Percentiles rank a stretch among this genome's conserved stretches.
Conservation (phyloP, 2,888 invertebrate genomes). For the Listrodromus nycthemerus region DNA sequence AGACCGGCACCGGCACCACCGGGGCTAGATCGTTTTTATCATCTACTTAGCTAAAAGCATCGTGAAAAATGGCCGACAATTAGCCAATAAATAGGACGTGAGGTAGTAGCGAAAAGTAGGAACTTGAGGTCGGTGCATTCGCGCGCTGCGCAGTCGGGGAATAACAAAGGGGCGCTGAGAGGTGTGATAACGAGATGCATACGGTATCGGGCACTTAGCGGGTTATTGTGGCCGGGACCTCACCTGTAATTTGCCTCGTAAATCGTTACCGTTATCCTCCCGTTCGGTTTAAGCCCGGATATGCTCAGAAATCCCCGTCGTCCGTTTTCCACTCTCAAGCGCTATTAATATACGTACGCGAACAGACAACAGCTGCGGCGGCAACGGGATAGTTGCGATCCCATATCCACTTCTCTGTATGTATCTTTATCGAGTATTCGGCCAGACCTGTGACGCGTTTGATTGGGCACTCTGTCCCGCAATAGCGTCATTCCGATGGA, state of each 20-base stretch:
- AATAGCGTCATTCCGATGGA: conserved; percentile 75
- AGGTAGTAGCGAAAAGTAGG: conserved; percentile 58
- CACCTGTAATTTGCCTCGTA: conserved; percentile 14
- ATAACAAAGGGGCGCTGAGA: conserved; percentile 3
- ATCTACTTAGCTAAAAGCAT: conserved; percentile 76
- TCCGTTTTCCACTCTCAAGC: conserved; percentile 6
- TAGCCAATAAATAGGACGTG: conserved; percentile 74
- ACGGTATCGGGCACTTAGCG: conserved; percentile 9
- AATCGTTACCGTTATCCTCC: background rate
- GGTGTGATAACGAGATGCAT: background rate
- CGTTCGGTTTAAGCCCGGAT: background rate
- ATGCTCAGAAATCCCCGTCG: conserved; percentile 1
- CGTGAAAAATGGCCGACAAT: conserved; percentile 74
- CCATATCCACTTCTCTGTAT: conserved; percentile 64
- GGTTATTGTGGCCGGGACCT: background rate
- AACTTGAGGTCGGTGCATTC: conserved; percentile 46
- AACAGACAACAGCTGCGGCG: conserved; percentile 14
- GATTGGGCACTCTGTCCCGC: conserved; percentile 73
- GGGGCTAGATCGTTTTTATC: conserved; percentile 68
- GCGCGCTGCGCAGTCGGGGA: background rate
- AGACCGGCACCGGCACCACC: conserved; percentile 21
- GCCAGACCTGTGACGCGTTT: conserved; percentile 72
- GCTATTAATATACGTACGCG: conserved; percentile 1
- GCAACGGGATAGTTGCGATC: background rate
- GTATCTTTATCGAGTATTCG: conserved; percentile 75